A percentile compares a stretch with the other conserved stretches of the same genome.
Evolutionary conservation across 2,888 invertebrate genomes (phyloP).

Genomic region (Sphaerolaimus hirsutus): DNA sequence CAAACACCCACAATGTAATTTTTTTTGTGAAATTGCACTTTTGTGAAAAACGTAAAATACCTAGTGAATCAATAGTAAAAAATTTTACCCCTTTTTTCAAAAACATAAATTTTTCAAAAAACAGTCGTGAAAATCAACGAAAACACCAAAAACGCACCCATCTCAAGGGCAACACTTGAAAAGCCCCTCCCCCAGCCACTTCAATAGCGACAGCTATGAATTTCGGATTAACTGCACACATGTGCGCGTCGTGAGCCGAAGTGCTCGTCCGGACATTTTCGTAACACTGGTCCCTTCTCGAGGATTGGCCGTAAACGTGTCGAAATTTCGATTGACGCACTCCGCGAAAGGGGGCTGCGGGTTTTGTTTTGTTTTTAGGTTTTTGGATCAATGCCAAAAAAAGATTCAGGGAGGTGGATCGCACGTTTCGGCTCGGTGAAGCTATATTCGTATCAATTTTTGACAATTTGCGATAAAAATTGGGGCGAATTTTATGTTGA

Average conservation of each 20-base stretch:
- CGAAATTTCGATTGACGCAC: slow-evolving; percentile 75
- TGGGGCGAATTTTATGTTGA: no score
- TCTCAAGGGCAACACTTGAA: slow-evolving; percentile 41
- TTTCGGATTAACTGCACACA: slow-evolving; percentile 92
- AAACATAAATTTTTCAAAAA: slow-evolving; percentile 2
- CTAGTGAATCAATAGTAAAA: neutral
- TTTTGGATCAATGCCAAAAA: no score
- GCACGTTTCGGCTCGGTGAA: no score
- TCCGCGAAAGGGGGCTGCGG: slow-evolving; percentile 35
- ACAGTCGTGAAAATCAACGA: slow-evolving; percentile 2
- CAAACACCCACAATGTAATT: no score
- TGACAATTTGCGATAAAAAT: no score
- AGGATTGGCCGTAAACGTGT: slow-evolving; percentile 67
- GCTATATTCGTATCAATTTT: no score
- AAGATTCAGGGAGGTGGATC: no score
- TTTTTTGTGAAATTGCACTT: neutral
- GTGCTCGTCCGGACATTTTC: slow-evolving; percentile 88
- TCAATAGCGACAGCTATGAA: slow-evolving; percentile 89
- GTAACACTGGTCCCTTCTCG: slow-evolving; percentile 64
- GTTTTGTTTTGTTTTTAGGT: no score
- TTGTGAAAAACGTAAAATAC: neutral
- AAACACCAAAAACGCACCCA: slow-evolving; percentile 4
- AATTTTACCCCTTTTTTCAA: no score
- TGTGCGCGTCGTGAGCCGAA: slow-evolving; percentile 81
- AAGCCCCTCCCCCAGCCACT: slow-evolving; percentile 75